Base-by-base conservation (phyloP, 2,113 vertebrate genomes). In the Nyctibius bracteatus region DNA sequence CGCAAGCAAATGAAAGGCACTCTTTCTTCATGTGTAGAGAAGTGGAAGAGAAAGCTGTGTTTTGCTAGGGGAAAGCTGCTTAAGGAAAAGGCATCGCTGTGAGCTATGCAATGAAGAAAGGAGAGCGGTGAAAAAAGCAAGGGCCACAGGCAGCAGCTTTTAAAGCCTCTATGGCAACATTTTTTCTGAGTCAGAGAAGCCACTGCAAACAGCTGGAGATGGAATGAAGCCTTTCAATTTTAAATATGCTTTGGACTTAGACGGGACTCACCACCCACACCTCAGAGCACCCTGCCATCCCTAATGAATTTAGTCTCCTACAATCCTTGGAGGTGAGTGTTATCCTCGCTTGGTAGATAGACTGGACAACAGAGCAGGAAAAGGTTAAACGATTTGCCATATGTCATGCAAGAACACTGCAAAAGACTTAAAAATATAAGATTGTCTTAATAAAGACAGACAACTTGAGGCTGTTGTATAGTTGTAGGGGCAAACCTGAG, bases 131-230 rank as follows among this genome's bases (percentile, higher is more conserved):
- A 61, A 79, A 86, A 91, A 86, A 67, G 27, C n/a, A 71, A 71
- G 21, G 51, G 33, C 49, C 25, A 65, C 30, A 73, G 55, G 9
- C 52, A 89, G 52, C 35, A 92, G 31, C 61, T 94, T 92, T 68
- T 81, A 67, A 74, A 92, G 43, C 58, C 21, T 35, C 85, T 71
- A 19, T 12, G 37, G 43, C 33, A 51, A 74, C 37, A 58, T 17
- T 78, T 59, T 87, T 80, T 41, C 70, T 31, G 8, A 86, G 30
- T 52, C 47, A 71, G 47, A 58, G 63, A 91, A 94, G 46, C 41
- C 66, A 70, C 25, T 74, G 80, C 39, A 93, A 96, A 71, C 59
- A 95, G 73, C 61, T 87, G 70, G 57, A 72, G 80, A 91, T 33
- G 12, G 72, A 92, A 81, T 86, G 28, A 74, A 72, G 54, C 2